Evolutionary conservation across 2,113 vertebrate species (phyloP).

Genomic region (Pelobates fuscus): DNA sequence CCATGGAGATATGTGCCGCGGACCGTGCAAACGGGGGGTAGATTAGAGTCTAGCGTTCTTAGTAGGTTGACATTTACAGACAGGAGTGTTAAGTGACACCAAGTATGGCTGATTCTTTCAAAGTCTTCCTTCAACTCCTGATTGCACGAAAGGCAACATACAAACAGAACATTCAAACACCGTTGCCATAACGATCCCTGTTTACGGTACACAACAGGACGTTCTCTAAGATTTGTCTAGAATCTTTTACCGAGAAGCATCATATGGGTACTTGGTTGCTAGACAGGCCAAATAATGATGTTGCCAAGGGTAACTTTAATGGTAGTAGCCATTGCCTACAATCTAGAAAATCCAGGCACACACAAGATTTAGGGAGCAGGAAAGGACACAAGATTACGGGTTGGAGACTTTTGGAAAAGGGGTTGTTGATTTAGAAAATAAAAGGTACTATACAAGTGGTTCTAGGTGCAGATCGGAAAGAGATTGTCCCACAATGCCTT

Average conservation of each 20-base stretch:
- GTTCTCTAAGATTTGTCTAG: not conserved
- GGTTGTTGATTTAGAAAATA: not conserved
- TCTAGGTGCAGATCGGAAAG: not conserved
- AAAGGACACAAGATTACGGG: not conserved
- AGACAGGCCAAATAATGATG: not conserved
- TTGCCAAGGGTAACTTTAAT: not conserved
- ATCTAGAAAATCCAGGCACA: not conserved
- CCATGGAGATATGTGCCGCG: not conserved
- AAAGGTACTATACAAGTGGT: not conserved
- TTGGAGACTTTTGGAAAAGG: not conserved
- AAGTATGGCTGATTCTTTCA: not conserved
- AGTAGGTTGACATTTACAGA: too few relatives aligned
- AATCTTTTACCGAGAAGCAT: not conserved
- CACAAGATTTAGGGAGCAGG: not conserved
- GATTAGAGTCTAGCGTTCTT: not conserved
- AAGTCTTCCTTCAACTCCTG: slow-evolving; percentile 19
- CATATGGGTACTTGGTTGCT: not conserved
- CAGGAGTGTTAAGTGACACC: not conserved
- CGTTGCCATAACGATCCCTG: too few relatives aligned
- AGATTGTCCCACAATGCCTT: not conserved
- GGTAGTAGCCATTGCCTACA: too few relatives aligned
- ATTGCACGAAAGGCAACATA: not conserved
- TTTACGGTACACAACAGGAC: not conserved
- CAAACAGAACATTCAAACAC: not conserved
- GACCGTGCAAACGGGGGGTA: not conserved